Evolutionary conservation across 2,113 vertebrate genomes (phyloP).

Genomic region (Ranitomeya imitator): DNA sequence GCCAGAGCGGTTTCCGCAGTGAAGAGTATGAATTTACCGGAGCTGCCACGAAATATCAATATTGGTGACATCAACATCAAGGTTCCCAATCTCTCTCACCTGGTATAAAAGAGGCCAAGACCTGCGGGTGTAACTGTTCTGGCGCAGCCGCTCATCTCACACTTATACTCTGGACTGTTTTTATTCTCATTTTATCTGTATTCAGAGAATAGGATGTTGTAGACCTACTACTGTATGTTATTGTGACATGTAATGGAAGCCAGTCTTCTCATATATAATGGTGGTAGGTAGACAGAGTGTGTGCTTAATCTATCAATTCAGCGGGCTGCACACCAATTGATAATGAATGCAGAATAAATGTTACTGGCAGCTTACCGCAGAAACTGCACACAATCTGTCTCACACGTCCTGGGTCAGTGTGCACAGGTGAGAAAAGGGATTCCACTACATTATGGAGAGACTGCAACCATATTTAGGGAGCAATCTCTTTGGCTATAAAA

Average conservation of each 20-base stretch:
- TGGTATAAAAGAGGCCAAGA: slow-evolving; percentile 71
- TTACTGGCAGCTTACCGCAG: not conserved
- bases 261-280: not conserved
- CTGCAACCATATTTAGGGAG: not conserved
- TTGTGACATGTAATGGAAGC: not conserved
- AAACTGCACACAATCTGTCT: not conserved
- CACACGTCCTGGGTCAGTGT: not conserved
- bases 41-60: slow-evolving; percentile 95
- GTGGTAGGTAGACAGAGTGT: not conserved
- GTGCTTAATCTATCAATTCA: not conserved
- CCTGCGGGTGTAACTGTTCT: not conserved
- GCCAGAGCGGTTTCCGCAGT: slow-evolving; percentile 89
- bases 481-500: not conserved
- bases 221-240: not conserved
- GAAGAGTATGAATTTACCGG: slow-evolving; percentile 94
- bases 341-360: not conserved
- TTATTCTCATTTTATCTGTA: not conserved
- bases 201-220: not conserved
- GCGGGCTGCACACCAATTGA: not conserved
- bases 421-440: not conserved
- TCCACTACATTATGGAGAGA: not conserved
- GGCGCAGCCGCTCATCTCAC: not conserved
- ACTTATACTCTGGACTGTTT: not conserved
- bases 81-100: slow-evolving; percentile 90
- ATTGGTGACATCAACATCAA: slow-evolving; percentile 95